Conservation (phyloP, 2,888 invertebrate species). For the Hypomecis punctinalis region DNA sequence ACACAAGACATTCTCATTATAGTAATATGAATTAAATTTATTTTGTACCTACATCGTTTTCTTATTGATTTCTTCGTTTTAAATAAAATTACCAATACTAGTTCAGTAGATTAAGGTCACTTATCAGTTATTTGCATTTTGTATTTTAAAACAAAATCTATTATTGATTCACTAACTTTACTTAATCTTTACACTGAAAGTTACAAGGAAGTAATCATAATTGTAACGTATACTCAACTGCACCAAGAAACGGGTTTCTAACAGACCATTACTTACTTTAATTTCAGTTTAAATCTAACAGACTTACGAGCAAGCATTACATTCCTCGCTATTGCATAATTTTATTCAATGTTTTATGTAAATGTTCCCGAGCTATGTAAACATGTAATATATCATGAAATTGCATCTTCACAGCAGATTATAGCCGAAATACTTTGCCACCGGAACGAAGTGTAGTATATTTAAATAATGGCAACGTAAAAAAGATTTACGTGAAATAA, state of each 20-base stretch:
- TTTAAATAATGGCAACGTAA: conserved; percentile 32
- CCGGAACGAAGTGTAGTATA: conserved; percentile 24
- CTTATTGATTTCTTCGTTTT: no score
- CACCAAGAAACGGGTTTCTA: conserved; percentile 14
- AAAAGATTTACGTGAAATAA: conserved; percentile 20
- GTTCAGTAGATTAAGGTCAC: no score
- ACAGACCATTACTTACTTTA: conserved; percentile 4
- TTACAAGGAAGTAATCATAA: conserved; percentile 13
- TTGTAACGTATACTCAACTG: conserved; percentile 2
- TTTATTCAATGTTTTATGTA: background rate
- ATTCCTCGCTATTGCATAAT: background rate
- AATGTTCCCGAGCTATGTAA: conserved; percentile 12
- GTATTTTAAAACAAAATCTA: no score
- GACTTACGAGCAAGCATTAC: background rate
- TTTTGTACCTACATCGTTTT: no score
- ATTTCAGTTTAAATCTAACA: conserved; percentile 1
- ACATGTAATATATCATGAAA: conserved; percentile 17
- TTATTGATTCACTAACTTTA: background rate
- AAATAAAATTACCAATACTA: no score
- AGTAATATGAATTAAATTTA: no score
- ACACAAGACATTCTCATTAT: no score
- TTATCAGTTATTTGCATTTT: no score
- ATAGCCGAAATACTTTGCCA: conserved; percentile 7
- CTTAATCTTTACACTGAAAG: background rate
- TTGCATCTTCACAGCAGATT: conserved; percentile 10